Conservation (phyloP, 2,113 vertebrate species). For the Dipodomys merriami region DNA sequence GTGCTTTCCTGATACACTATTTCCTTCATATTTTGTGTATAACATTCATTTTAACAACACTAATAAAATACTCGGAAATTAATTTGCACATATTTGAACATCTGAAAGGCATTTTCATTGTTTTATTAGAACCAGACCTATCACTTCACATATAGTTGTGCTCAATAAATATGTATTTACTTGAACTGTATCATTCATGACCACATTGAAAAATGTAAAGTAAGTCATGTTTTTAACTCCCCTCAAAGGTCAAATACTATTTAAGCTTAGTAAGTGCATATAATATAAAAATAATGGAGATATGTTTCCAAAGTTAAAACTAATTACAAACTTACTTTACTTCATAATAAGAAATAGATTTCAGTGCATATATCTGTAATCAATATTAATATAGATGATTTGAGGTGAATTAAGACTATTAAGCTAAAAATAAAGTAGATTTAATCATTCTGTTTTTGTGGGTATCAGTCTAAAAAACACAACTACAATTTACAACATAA, state of each 20-base stretch:
- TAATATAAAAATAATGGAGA: not conserved
- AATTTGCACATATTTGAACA: not conserved
- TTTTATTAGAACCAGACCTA: not conserved
- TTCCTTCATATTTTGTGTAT: not conserved
- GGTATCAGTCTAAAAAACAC: conserved; percentile 26
- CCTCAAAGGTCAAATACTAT: conserved; percentile 2
- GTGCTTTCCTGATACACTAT: not conserved
- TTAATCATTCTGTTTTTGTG: not conserved
- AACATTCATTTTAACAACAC: not conserved
- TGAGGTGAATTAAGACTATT: not conserved
- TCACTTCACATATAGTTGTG: not conserved
- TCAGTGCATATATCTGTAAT: not conserved
- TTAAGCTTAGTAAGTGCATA: not conserved
- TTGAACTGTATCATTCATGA: not conserved
- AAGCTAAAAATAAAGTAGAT: not conserved
- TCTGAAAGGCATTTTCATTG: not conserved
- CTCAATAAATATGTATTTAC: not conserved
- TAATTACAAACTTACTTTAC: not conserved
- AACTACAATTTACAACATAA: not conserved
- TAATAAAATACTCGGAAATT: not conserved
- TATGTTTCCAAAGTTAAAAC: not conserved
- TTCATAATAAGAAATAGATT: not conserved
- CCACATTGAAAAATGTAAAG: not conserved
- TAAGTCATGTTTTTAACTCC: not conserved
- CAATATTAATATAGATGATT: not conserved